phyloP scores from a whole-genome alignment of 2,113 vertebrate genomes.

The Physeter macrocephalus region DNA sequence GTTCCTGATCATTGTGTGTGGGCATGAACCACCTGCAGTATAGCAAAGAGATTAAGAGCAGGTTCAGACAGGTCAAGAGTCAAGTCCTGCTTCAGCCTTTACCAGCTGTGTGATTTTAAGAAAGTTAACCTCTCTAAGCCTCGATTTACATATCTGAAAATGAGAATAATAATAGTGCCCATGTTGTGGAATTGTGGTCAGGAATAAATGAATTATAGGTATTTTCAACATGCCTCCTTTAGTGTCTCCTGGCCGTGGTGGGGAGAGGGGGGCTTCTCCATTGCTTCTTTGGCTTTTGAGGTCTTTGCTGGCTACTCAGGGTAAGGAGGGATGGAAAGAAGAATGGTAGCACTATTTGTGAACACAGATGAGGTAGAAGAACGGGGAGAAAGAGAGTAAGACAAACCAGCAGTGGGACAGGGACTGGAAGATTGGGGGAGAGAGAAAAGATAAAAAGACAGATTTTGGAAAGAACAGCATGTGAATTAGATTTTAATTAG shows the following conservation, averaged over 20 bases:
- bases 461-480: neutral
- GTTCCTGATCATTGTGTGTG: neutral
- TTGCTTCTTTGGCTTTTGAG: neutral
- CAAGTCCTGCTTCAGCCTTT: neutral
- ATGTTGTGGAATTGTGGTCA: neutral
- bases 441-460: neutral
- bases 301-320: neutral
- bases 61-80: neutral
- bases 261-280: neutral
- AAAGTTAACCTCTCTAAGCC: neutral
- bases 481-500: slow-evolving; percentile 40
- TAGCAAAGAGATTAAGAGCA: neutral
- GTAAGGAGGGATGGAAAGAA: neutral
- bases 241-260: neutral
- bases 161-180: neutral
- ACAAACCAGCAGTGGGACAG: neutral
- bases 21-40: neutral
- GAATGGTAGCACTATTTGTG: neutral
- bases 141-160: neutral
- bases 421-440: neutral
- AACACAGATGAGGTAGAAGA: neutral
- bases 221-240: neutral
- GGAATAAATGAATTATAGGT: neutral
- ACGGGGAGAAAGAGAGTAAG: neutral
- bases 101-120: neutral